Evolutionary conservation across 1,140 invertebrate genomes (phyloP), one percentile per base, ranked within the genome.

Genomic region (Meloidogyne exigua): DNA sequence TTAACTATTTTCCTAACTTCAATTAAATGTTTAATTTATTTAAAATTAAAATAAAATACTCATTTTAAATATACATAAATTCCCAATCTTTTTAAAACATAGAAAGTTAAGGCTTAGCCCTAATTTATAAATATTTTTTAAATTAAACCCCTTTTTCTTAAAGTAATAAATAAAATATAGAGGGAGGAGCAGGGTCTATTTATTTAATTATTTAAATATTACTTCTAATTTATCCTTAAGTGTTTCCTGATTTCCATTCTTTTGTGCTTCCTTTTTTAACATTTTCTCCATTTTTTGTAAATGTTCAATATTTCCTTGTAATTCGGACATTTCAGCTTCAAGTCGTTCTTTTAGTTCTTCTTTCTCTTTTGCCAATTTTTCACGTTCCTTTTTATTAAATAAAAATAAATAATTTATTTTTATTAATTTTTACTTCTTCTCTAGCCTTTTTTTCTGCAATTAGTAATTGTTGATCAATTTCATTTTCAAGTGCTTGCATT

Each of bases 401-500:
- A 75, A 49, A 78, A 2, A 42, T 39, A 21, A 18, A 63, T 64
- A 77, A 49, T 25, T 75, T 9, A 18, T 1, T 64, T n/a, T 64
- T 77, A 76, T 63, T 75, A 26, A 76, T 68, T 32, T 36, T 67
- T 84, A 89, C 88, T 83, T 88, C 82, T 80, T 87, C 78, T 36
- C 87, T 72, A 10, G 88, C 85, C 71, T 88, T 80, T 13, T 85
- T 81, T 75, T 90, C 89, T 11, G 88, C 82, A 68, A 89, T 87
- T 73, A 87, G 81, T 12, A 91, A 88, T 83, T 91, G 91, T 64
- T 88, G 85, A 79, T 91, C 91, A 80, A 91, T 86, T 82, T 91
- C 91, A 76, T 91, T 90, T 82, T 91, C 91, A 72, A 91, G 81
- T 67, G 88, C 68, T 91, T 82, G 49, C 77, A 79, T 79, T 69